Evolutionary conservation across 2,888 invertebrate species (phyloP).

Genomic region (Lysandra bellargus): DNA sequence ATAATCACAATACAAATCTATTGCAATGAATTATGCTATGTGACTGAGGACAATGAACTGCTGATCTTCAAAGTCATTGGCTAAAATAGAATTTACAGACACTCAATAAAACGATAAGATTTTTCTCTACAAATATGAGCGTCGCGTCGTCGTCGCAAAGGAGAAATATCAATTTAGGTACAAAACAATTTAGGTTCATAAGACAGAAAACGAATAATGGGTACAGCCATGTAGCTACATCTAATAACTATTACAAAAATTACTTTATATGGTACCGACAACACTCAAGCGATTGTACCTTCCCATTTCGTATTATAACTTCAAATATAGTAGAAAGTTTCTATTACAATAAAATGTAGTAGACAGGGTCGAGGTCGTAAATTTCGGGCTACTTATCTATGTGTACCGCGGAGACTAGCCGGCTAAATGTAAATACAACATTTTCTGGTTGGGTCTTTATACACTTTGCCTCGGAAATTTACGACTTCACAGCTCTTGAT

Average conservation of each 20-base stretch:
- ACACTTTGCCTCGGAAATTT: conserved; percentile 43
- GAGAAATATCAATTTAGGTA: background rate
- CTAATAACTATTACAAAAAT: no score
- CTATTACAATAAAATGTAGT: conserved; percentile 36
- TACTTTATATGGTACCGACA: no score
- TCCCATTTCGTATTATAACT: background rate
- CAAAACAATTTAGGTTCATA: background rate
- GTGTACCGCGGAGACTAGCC: conserved; percentile 61
- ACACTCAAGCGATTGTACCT: background rate
- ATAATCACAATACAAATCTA: conserved; percentile 29
- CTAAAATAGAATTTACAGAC: conserved; percentile 22
- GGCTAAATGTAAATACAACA: conserved; percentile 61
- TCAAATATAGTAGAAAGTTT: conserved; percentile 2
- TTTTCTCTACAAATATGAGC: background rate
- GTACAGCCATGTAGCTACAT: no score
- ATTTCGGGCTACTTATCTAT: conserved; percentile 64
- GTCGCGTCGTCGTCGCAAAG: background rate
- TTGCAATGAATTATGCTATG: conserved; percentile 27
- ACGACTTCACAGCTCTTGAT: conserved; percentile 44
- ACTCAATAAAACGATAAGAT: conserved; percentile 15
- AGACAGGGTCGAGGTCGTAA: conserved; percentile 53
- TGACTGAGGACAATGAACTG: conserved; percentile 21
- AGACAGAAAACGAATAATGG: no score
- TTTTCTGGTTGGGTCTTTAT: conserved; percentile 52
- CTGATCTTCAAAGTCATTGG: conserved; percentile 24